Conservation (phyloP, 2,113 vertebrate genomes). For the Trematocara unimaculatum region DNA sequence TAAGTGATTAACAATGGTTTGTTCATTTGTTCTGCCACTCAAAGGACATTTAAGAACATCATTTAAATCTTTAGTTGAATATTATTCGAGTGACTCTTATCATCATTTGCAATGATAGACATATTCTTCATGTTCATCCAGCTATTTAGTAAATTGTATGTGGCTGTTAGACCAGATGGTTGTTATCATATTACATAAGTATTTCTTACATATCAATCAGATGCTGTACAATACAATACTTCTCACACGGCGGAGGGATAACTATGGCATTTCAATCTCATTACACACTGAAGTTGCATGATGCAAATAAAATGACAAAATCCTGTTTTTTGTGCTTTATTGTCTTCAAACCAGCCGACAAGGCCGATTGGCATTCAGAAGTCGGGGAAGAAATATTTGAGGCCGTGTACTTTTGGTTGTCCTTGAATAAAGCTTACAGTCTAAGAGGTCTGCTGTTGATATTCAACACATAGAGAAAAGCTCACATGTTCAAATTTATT, state of each 20-base stretch:
- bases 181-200: background rate
- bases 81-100: background rate
- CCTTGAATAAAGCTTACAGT: background rate
- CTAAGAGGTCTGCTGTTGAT: background rate
- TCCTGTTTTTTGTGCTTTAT: background rate
- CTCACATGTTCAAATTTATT: background rate
- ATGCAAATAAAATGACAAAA: background rate
- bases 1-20: background rate
- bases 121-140: background rate
- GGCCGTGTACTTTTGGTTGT: background rate
- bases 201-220: background rate
- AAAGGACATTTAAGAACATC: background rate
- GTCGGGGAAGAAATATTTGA: background rate
- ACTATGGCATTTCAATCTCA: background rate
- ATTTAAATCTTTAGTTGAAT: background rate
- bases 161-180: background rate
- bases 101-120: background rate
- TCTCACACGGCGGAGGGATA: accelerated
- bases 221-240: background rate
- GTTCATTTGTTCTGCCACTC: background rate
- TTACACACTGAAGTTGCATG: background rate
- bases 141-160: background rate
- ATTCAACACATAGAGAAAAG: background rate
- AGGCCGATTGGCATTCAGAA: background rate
- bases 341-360: background rate